Evolutionary conservation across 53 echinoderm and acorn worm genomes (phyloP).

Genomic region (Mesocentrotus franciscanus): DNA sequence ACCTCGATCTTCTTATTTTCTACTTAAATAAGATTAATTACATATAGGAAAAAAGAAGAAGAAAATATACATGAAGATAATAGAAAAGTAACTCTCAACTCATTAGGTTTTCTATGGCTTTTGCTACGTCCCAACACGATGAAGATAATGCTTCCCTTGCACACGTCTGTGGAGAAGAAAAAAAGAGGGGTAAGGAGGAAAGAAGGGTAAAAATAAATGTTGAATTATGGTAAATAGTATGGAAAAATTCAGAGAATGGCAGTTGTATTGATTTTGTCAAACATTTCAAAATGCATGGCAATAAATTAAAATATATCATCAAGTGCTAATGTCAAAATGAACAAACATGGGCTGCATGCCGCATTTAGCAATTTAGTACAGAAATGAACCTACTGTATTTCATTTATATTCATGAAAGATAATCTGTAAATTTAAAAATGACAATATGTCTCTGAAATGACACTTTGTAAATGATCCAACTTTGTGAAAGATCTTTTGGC

Average conservation of each 20-base stretch:
- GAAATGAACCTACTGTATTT: too few relatives aligned
- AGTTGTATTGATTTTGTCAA: background rate
- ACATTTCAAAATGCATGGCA: background rate
- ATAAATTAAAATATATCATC: too few relatives aligned
- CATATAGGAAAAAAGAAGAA: slow-evolving; percentile 47
- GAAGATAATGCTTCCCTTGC: slow-evolving; percentile 87
- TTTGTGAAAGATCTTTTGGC: too few relatives aligned
- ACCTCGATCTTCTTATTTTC: background rate
- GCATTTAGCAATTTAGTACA: too few relatives aligned
- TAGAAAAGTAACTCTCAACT: slow-evolving; percentile 76
- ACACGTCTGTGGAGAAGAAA: slow-evolving; percentile 57
- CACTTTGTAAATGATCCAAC: too few relatives aligned
- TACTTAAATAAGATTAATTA: slow-evolving; percentile 35
- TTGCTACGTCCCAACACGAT: slow-evolving; percentile 86
- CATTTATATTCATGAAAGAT: too few relatives aligned
- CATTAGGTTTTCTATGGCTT: slow-evolving; percentile 90
- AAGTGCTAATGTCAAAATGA: too few relatives aligned
- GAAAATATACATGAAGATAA: slow-evolving; percentile 27
- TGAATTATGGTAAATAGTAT: background rate
- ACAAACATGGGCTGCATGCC: too few relatives aligned
- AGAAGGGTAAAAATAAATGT: background rate
- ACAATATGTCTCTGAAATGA: too few relatives aligned
- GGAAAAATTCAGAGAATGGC: background rate
- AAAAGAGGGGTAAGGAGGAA: background rate
- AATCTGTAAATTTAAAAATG: too few relatives aligned